Percentiles rank a stretch among this genome's conserved stretches.
Evolutionary conservation across 2,797 vertebrate species (phyloP).

Genomic region (Loriculus beryllinus): DNA sequence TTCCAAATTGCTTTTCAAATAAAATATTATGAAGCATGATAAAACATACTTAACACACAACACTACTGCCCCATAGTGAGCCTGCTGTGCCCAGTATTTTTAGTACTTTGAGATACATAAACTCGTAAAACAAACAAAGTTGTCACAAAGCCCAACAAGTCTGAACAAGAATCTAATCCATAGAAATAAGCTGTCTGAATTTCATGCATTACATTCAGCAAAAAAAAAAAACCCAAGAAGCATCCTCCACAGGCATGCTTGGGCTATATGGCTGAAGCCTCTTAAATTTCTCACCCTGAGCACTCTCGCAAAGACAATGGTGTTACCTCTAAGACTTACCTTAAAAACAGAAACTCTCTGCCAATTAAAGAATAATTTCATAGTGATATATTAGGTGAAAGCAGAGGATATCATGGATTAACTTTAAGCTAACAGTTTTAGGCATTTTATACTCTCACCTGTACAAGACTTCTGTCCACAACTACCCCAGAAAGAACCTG

Average conservation of each 20-base stretch:
- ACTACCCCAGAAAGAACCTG: slow-evolving; percentile 89
- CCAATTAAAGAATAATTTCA: slow-evolving; percentile 81
- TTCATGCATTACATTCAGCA: slow-evolving; percentile 70
- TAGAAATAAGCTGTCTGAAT: slow-evolving; percentile 15
- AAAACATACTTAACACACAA: neutral
- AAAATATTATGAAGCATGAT: neutral
- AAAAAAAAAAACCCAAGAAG: neutral
- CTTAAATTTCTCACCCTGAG: slow-evolving; percentile 20
- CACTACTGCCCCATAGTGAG: neutral
- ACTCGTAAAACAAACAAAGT: slow-evolving; percentile 20
- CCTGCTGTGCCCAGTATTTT: neutral
- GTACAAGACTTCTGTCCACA: slow-evolving; percentile 87
- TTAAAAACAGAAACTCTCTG: slow-evolving; percentile 84
- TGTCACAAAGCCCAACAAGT: slow-evolving; percentile 48
- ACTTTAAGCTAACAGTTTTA: neutral
- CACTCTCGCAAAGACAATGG: slow-evolving; percentile 42
- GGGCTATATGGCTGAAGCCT: slow-evolving; percentile 42
- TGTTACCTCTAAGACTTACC: slow-evolving; percentile 83
- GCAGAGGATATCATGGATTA: slow-evolving; percentile 21
- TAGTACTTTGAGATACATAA: neutral
- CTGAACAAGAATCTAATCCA: slow-evolving; percentile 12
- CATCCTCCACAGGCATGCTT: slow-evolving; percentile 53
- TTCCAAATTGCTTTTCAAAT: slow-evolving; percentile 2
- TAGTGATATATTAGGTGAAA: slow-evolving; percentile 72
- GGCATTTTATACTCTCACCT: slow-evolving; percentile 82